These are phyloP conservation scores for Nansenia antarctica DNA, from an alignment of 2,113 vertebrate genomes.

Conservation along the genomic window DNA sequence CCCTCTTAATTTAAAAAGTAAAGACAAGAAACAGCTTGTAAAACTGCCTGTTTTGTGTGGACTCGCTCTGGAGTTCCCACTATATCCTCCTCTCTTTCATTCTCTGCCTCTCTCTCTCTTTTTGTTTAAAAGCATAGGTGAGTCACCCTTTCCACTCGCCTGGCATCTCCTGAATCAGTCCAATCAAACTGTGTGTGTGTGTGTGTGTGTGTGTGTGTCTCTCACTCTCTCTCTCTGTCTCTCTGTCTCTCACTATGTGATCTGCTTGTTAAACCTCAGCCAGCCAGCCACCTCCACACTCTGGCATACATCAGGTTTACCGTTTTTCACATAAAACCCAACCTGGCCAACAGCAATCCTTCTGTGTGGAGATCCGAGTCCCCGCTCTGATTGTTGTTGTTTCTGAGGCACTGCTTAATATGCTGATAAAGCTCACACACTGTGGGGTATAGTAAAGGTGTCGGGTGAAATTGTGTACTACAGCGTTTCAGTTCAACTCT, in stretches of 20 bases:
- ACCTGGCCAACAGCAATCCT: no score
- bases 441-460: conserved; percentile 8
- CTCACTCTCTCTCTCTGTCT: no score
- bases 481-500: no score
- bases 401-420: conserved; percentile 23
- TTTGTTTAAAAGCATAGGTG: conserved; percentile 30
- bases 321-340: conserved; percentile 41
- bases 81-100: not conserved
- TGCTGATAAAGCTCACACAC: conserved; percentile 24
- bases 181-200: no score
- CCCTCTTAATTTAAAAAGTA: conserved; percentile 5
- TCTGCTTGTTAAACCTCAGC: conserved; percentile 45
- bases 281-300: conserved; percentile 35
- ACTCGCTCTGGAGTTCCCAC: not conserved
- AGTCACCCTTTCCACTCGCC: conserved; percentile 57
- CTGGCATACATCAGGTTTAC: conserved; percentile 51
- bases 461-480: no score
- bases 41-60: conserved; percentile 7
- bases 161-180: conserved; percentile 21
- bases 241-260: conserved; percentile 31
- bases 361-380: no score
- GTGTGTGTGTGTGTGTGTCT: no score
- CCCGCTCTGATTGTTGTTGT: no score
- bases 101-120: not conserved
- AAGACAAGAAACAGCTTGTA: conserved; percentile 7